These are phyloP conservation scores for Rhabdophis nuchalis DNA, from an alignment of 2,797 vertebrate genomes.

Conservation along the genomic window DNA sequence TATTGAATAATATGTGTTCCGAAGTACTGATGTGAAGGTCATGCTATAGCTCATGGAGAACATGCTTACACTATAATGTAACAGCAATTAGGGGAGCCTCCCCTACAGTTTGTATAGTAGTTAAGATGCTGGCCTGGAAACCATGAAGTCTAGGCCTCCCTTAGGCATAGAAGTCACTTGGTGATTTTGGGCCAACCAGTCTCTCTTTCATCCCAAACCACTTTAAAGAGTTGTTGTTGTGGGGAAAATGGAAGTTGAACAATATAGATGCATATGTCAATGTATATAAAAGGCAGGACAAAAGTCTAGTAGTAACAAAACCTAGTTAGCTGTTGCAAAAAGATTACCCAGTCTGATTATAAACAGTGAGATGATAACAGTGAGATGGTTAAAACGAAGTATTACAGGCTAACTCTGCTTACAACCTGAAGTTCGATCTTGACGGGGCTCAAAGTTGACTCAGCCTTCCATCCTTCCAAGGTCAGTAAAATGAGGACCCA, in stretches of 20 bases:
- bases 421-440: background rate
- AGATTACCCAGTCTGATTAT: background rate
- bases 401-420: background rate
- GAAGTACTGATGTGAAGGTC: fast-evolving
- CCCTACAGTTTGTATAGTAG: background rate
- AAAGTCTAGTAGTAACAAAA: background rate
- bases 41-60: background rate
- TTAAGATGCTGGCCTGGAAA: background rate
- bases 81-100: background rate
- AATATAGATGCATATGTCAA: background rate
- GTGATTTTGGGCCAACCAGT: background rate
- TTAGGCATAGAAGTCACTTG: background rate
- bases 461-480: background rate
- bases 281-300: background rate
- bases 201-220: background rate
- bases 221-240: background rate
- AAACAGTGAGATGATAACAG: background rate
- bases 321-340: background rate
- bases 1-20: background rate
- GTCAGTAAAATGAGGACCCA: background rate
- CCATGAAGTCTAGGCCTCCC: background rate
- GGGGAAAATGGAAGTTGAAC: background rate
- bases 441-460: background rate
- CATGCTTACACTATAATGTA: background rate
- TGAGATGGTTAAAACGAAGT: background rate